Evolutionary conservation across 23 tunicate genomes (phyloP).

Genomic region (Trididemnum nubilum): DNA sequence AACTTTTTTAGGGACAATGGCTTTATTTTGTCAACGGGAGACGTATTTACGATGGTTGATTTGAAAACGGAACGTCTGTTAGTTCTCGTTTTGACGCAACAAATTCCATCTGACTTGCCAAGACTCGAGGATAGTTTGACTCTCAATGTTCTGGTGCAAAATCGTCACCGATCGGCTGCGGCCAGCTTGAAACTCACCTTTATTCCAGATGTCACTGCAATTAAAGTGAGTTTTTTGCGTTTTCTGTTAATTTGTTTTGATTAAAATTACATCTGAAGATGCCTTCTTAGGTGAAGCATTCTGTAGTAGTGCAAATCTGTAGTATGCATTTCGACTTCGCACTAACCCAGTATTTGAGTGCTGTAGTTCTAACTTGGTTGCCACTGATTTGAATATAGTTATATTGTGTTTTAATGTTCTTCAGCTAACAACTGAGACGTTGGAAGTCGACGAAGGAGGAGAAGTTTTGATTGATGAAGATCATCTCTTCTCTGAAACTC

Average conservation of each 20-base stretch:
- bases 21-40: constrained; percentile 27
- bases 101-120: background rate
- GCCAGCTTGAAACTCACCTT: constrained; percentile 49
- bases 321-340: too few relatives aligned
- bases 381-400: background rate
- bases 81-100: constrained; percentile 18
- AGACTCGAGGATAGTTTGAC: constrained; percentile 36
- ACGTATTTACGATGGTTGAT: constrained; percentile 48
- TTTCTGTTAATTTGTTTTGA: too few relatives aligned
- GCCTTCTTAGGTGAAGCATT: too few relatives aligned
- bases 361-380: too few relatives aligned
- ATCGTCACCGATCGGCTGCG: constrained; percentile 36
- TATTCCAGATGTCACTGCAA: constrained; percentile 52
- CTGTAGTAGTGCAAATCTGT: too few relatives aligned
- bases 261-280: too few relatives aligned
- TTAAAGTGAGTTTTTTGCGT: constrained; percentile 38
- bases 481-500: constrained; percentile 41
- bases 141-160: constrained; percentile 40
- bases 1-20: too few relatives aligned
- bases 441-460: constrained; percentile 66
- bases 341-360: too few relatives aligned
- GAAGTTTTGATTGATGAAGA: constrained; percentile 24
- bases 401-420: too few relatives aligned
- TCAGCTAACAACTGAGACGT: background rate
- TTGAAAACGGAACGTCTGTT: constrained; percentile 17